Base-by-base conservation (phyloP, 2,888 invertebrate species). In the Carcina quercana region DNA sequence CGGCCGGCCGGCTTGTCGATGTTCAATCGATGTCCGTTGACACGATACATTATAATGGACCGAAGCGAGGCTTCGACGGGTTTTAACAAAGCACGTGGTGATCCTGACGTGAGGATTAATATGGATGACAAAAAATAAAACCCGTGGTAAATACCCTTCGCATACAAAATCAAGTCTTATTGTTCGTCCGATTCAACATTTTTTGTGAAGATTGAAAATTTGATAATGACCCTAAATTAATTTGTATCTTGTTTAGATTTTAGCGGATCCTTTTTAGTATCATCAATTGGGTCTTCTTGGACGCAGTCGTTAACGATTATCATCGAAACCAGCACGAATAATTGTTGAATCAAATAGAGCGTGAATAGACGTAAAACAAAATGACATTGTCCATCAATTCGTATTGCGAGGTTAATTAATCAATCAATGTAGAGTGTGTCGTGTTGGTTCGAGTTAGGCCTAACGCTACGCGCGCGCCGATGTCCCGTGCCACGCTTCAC, bases 21-120 rank as follows among this genome's bases (percentile, higher is more conserved):
- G 79, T 74, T 78, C 80, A 72, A 73, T 78, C 78, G 76, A 72
- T 80, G 80, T 78, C 67, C 79, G 78, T 74, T 82, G 82, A 82
- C 83, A 80, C 79, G 75, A 78, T 72, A 75, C 78, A 76, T 80
- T 82, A 82, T 76, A 80, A 80, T 76, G 80, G 80, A 61, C 68
- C 66, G 65, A 49, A 66, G 63, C 66, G 59, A 56, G 63, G 52
- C 65, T 71, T 74, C 79, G 73, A 76, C 75, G 68, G 72, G 73
- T 71, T 75, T 73, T 68, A 75, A 80, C 78, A 79, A 80, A 78
- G 78, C 79, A 78, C 75, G 78, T 75, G 75, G 79, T 73, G 73
- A 68, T 78, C 72, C 69, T 79, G 80, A 82, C 80, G 69, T 70
- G 72, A 69, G 78, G 80, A 82, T 82, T 82, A 82, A 82, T 79